phyloP scores from a whole-genome alignment of 1,140 invertebrate species.

The Cydia pomonella region DNA sequence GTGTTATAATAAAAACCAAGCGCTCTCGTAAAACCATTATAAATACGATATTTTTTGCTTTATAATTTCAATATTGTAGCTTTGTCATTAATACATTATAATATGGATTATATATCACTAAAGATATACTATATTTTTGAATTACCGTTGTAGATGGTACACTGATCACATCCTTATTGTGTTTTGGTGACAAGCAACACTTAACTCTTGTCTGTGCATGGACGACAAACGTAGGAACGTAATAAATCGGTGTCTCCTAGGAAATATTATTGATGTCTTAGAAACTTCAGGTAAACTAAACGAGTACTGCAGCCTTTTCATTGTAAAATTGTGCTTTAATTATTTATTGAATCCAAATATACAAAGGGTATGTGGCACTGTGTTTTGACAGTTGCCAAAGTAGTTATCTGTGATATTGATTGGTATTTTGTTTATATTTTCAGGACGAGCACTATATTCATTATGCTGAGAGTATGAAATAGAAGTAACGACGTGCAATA shows the following conservation, averaged over 20 bases:
- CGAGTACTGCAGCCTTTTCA: slow-evolving; percentile 45
- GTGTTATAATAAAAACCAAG: too few relatives aligned
- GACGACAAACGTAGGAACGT: slow-evolving; percentile 62
- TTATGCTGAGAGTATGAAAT: not conserved
- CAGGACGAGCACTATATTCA: slow-evolving; percentile 58
- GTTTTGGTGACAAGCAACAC: slow-evolving; percentile 27
- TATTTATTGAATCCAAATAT: slow-evolving; percentile 24
- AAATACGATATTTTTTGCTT: too few relatives aligned
- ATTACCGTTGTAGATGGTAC: not conserved
- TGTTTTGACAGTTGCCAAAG: slow-evolving; percentile 77
- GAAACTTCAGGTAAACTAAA: slow-evolving; percentile 50
- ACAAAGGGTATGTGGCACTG: slow-evolving; percentile 70
- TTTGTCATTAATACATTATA: too few relatives aligned
- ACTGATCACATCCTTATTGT: not conserved
- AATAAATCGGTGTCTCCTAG: slow-evolving; percentile 79
- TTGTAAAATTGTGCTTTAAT: slow-evolving; percentile 27
- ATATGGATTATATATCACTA: too few relatives aligned
- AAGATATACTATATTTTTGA: too few relatives aligned
- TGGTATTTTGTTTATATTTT: slow-evolving; percentile 77
- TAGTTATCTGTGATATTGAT: slow-evolving; percentile 45
- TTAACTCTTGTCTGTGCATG: slow-evolving; percentile 38
- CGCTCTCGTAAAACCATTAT: too few relatives aligned
- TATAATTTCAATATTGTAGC: too few relatives aligned
- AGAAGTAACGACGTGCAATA: slow-evolving; percentile 17
- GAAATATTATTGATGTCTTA: slow-evolving; percentile 77